Percentiles rank a stretch among this genome's conserved stretches.
phyloP scores from a whole-genome alignment of 2,797 vertebrate species.

The Silurus aristotelis region DNA sequence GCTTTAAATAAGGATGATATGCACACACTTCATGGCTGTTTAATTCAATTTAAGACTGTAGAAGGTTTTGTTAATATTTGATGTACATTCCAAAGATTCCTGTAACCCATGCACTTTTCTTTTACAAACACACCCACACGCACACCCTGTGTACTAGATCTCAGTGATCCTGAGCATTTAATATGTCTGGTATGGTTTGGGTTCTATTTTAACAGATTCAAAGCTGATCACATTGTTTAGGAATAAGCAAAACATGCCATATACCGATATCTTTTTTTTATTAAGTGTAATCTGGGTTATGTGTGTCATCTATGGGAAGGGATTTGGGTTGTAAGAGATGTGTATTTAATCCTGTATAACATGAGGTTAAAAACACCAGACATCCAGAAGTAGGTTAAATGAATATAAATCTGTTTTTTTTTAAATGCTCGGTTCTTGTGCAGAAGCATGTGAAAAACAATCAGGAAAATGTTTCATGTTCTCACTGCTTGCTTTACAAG shows the following conservation, averaged over 20 bases:
- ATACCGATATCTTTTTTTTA: not conserved
- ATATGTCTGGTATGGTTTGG: not conserved
- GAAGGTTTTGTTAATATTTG: conserved; percentile 46
- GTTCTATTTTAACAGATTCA: not conserved
- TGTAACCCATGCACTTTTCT: conserved; percentile 48
- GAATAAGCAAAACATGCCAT: not conserved
- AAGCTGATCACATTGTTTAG: not conserved
- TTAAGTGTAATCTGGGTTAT: not conserved
- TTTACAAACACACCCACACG: not conserved
- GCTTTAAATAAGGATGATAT: not conserved
- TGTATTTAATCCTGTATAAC: not conserved
- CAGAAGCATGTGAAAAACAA: not conserved
- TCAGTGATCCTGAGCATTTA: not conserved
- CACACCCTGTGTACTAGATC: not conserved
- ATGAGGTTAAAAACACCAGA: not conserved
- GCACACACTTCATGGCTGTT: not conserved
- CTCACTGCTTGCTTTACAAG: not conserved
- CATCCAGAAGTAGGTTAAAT: not conserved
- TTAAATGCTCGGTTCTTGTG: too few relatives aligned
- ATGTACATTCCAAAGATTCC: conserved; percentile 49
- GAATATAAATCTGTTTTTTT: not conserved
- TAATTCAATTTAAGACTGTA: not conserved
- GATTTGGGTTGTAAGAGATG: not conserved
- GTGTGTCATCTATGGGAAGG: not conserved
- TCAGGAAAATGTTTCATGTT: not conserved